phyloP scores from a whole-genome alignment of 2,797 vertebrate genomes.

The Phoebastria nigripes region DNA sequence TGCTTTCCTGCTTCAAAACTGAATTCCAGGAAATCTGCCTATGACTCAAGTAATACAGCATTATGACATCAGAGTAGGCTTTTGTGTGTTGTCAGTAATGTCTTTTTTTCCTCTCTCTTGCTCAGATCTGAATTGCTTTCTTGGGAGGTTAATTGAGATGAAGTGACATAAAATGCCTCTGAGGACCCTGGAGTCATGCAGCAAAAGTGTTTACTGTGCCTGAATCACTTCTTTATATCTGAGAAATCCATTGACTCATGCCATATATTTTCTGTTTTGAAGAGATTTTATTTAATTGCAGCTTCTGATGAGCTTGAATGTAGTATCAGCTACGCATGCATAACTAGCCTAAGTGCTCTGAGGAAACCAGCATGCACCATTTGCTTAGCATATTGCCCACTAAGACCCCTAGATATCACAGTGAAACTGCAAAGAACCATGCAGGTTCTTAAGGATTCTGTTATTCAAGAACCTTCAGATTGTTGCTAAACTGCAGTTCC shows the following conservation, averaged over 20 bases:
- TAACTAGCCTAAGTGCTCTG: not conserved
- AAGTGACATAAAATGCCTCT: constrained; percentile 9
- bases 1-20: not conserved
- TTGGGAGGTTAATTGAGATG: constrained; percentile 36
- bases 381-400: not conserved
- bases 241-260: constrained; percentile 37
- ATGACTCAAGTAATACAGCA: constrained; percentile 29
- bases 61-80: constrained; percentile 41
- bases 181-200: constrained; percentile 3
- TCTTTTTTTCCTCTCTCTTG: not conserved
- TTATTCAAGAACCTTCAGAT: not conserved
- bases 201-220: not conserved
- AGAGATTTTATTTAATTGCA: constrained; percentile 1
- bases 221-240: not conserved
- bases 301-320: not conserved
- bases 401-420: not conserved
- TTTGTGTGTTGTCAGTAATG: constrained; percentile 37
- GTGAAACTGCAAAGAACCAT: not conserved
- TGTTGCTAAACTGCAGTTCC: not conserved
- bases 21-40: constrained; percentile 35
- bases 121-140: constrained; percentile 10
- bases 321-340: not conserved
- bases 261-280: constrained; percentile 2
- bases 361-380: not conserved
- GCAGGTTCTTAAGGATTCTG: not conserved